These are phyloP conservation scores for Hyaena hyaena DNA, from an alignment of 2,113 vertebrate genomes.

Conservation along the genomic window DNA sequence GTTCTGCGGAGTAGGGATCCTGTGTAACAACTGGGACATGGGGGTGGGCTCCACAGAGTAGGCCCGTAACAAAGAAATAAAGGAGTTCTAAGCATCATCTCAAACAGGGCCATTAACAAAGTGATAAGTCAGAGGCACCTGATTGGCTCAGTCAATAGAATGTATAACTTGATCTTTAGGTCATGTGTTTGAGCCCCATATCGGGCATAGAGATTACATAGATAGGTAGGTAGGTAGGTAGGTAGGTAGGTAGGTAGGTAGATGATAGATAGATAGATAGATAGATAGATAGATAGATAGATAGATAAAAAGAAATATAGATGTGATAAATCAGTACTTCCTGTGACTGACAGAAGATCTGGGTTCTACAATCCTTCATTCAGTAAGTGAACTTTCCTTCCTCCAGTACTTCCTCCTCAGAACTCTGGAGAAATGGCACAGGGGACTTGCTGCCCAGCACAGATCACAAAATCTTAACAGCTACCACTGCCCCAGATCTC, in stretches of 20 bases:
- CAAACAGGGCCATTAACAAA: background rate
- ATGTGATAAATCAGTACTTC: background rate
- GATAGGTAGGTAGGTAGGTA: too few species aligned
- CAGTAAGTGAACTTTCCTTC: background rate
- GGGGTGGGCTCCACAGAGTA: background rate
- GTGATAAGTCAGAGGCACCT: background rate
- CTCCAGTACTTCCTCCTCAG: background rate
- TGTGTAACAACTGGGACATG: background rate
- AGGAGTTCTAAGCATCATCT: background rate
- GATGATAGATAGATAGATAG: too few species aligned
- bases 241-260: too few species aligned
- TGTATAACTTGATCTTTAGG: background rate
- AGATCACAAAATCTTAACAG: background rate
- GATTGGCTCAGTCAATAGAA: background rate
- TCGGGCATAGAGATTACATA: background rate
- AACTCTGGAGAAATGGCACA: background rate
- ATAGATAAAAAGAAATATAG: background rate
- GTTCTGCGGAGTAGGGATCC: background rate
- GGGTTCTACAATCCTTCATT: conserved; percentile 34
- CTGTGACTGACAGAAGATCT: background rate
- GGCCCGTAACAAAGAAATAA: background rate
- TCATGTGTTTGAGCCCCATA: background rate
- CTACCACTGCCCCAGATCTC: background rate
- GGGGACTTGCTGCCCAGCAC: background rate
- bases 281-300: background rate